Percentiles rank a stretch among this genome's conserved stretches.
phyloP scores from a whole-genome alignment of 2,888 invertebrate species.

The Oasisia sp. region DNA sequence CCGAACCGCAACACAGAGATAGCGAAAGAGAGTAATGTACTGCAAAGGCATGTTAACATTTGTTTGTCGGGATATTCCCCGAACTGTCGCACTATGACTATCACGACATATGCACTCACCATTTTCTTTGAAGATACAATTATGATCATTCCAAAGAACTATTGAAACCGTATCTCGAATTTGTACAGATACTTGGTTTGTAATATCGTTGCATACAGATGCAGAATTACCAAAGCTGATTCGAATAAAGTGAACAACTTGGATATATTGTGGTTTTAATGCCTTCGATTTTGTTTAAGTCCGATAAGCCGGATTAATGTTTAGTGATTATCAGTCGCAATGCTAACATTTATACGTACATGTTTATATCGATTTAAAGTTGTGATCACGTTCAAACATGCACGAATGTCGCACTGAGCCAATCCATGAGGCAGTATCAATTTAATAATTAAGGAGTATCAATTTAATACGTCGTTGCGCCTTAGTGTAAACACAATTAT shows the following conservation, averaged over 20 bases:
- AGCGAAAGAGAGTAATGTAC: background rate
- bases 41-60: background rate
- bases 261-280: too few relatives aligned
- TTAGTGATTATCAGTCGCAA: background rate
- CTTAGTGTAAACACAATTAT: background rate
- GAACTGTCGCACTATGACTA: background rate
- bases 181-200: too few relatives aligned
- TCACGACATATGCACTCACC: background rate
- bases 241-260: too few relatives aligned
- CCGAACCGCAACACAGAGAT: too few relatives aligned
- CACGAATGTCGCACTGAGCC: background rate
- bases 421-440: background rate
- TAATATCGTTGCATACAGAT: too few relatives aligned
- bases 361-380: background rate
- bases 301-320: background rate
- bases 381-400: background rate
- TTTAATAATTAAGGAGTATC: background rate
- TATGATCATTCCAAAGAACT: too few relatives aligned
- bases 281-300: background rate
- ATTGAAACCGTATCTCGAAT: too few relatives aligned
- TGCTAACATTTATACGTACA: background rate
- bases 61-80: background rate
- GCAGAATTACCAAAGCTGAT: too few relatives aligned
- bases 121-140: background rate
- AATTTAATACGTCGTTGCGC: background rate